phyloP scores from a whole-genome alignment of 2,797 vertebrate species.

The Hylomyscus alleni region DNA sequence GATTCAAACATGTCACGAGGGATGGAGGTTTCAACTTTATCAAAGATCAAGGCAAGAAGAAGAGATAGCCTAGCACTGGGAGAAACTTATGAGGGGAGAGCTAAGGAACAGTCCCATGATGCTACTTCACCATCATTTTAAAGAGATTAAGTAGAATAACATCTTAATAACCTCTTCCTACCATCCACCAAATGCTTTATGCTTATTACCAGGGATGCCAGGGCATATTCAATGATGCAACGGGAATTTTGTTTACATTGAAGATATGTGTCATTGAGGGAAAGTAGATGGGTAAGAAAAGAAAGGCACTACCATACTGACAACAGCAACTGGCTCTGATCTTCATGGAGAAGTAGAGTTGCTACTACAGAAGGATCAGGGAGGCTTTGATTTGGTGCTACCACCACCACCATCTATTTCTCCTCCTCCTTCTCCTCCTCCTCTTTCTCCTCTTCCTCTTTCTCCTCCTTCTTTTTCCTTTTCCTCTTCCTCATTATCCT shows the following conservation, averaged over 20 bases:
- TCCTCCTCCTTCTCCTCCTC: not conserved
- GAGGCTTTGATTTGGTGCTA: not conserved
- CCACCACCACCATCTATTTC: not conserved
- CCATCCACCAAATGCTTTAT: not conserved
- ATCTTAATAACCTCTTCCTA: not conserved
- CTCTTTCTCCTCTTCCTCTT: fast-evolving
- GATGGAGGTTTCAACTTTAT: not conserved
- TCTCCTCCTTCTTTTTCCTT: not conserved
- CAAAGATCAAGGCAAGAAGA: not conserved
- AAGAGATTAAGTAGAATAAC: slow-evolving; percentile 26
- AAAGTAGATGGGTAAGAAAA: not conserved
- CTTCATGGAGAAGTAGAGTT: not conserved
- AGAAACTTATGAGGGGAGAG: not conserved
- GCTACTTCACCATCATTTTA: not conserved
- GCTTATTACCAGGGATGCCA: not conserved
- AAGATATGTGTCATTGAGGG: not conserved
- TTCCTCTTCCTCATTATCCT: not conserved
- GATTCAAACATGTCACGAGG: not conserved
- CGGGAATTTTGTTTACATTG: not conserved
- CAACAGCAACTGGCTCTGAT: not conserved
- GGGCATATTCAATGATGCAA: not conserved
- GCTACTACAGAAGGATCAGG: not conserved
- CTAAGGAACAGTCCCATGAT: not conserved
- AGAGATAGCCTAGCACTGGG: not conserved
- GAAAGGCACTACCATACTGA: not conserved